Evolutionary conservation across 2,113 vertebrate species (phyloP).

Genomic region (Muscicapa adusta): DNA sequence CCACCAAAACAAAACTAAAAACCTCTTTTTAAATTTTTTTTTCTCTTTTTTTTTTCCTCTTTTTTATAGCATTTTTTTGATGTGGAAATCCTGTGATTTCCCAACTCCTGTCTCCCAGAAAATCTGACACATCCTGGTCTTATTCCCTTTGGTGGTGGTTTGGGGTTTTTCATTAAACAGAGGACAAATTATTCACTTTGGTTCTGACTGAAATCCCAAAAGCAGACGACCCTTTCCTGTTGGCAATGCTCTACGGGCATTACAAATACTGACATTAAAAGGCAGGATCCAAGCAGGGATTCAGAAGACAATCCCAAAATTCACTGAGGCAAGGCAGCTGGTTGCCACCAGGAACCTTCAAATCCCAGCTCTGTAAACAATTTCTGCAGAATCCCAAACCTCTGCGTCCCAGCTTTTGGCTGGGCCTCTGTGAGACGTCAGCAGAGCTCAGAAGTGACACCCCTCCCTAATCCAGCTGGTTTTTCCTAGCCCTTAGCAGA

Average conservation of each 20-base stretch:
- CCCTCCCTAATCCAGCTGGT: not conserved
- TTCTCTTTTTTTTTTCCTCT: no score
- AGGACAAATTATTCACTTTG: not conserved
- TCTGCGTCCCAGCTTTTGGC: rapidly evolving
- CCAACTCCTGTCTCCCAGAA: not conserved
- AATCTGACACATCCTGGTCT: not conserved
- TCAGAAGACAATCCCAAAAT: not conserved
- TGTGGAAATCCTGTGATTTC: not conserved
- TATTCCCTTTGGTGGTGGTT: not conserved
- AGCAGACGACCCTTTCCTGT: not conserved
- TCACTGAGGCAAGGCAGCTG: rapidly evolving
- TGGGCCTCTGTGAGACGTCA: rapidly evolving
- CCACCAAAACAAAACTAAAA: not conserved
- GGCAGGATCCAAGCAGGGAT: not conserved
- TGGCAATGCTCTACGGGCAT: not conserved
- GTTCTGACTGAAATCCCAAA: not conserved
- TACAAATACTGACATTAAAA: not conserved
- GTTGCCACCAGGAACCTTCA: not conserved
- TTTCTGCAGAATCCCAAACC: not conserved
- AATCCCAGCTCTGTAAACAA: not conserved
- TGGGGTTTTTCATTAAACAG: not conserved
- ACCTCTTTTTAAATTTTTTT: no score
- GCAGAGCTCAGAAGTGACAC: not conserved
- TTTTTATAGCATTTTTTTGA: not conserved
- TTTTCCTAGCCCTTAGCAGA: not conserved